Conservation (phyloP, 2,888 invertebrate genomes). For the Creontiades dilutus region DNA sequence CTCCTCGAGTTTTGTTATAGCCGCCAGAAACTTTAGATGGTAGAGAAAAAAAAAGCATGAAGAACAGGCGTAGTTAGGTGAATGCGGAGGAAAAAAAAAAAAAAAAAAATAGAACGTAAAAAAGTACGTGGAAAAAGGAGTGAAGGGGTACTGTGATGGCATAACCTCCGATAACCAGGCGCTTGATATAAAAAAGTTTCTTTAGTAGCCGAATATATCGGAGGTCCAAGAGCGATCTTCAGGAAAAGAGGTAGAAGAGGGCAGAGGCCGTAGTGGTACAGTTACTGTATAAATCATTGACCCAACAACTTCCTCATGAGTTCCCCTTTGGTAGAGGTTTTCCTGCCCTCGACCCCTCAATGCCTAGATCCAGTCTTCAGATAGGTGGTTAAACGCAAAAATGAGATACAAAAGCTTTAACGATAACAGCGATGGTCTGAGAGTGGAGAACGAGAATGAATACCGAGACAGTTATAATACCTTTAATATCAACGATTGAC, state of each 20-base stretch:
- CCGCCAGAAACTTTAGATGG: constrained; percentile 3
- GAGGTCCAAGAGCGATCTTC: constrained; percentile 13
- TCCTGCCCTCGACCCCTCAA: background rate
- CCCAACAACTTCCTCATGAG: constrained; percentile 6
- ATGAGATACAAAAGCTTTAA: too few relatives aligned
- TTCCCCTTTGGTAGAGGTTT: constrained; percentile 2
- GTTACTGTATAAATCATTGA: constrained; percentile 2
- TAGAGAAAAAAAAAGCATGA: background rate
- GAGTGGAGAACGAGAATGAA: too few relatives aligned
- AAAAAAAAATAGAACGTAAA: too few relatives aligned
- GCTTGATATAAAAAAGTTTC: constrained; percentile 6
- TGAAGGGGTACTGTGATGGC: constrained; percentile 11
- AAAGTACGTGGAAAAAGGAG: background rate
- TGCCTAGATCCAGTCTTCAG: background rate
- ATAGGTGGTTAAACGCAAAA: background rate
- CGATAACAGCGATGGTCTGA: too few relatives aligned
- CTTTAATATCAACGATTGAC: too few relatives aligned
- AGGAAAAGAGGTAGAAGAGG: background rate
- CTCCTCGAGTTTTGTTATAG: constrained; percentile 25
- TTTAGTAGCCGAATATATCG: constrained; percentile 4
- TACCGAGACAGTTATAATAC: too few relatives aligned
- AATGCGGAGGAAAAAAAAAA: background rate
- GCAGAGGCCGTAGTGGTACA: background rate
- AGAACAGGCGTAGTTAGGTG: background rate
- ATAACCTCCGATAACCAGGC: constrained; percentile 1